Base-by-base conservation (phyloP, 2,888 invertebrate species). In the Heliconius aoede region DNA sequence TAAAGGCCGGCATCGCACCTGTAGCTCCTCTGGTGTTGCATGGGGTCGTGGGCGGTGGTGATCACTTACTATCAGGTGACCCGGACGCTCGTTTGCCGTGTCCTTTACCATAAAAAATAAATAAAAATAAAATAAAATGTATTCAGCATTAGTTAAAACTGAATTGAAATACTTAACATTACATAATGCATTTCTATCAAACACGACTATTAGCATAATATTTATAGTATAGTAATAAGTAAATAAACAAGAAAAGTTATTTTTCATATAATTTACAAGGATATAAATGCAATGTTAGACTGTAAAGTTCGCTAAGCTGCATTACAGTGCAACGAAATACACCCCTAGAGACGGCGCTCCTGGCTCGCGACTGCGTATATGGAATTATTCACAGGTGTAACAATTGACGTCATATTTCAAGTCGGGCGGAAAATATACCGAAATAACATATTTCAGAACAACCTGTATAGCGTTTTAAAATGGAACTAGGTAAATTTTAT, bases 361-460 rank as follows among this genome's bases (percentile, higher is more conserved):
- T 67, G 67, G 76, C 71, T 76, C 74, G 67, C 58, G 72, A 75
- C 32, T 64, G 32, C 32, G 24, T 36, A 32, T 60, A 72, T 67
- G 73, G 51, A 73, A 76, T 79, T 77, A 73, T 77, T 76, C 76
- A 76, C 73, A 76, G 62, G 76, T 74, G 74, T 68, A 74, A 67
- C 72, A 71, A 61, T 61, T 60, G 58, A 67, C 55, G 65, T 72
- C 61, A 62, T 55, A 30, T 24, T 55, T 55, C 68, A 46, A 65
- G 72, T 69, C 64, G n/a, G 28, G 8, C 24, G 36, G 24, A 51
- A 71, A 72, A 76, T 71, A 58, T 75, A 9, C 46, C 32, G 36
- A 46, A 13, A 32, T 21, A 55, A 62, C 46, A 28, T 30, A 18
- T 60, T 60, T 36, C 11, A 26, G 26, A 60, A 28, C 28, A 30